Percentiles rank a stretch among this genome's conserved stretches.
Evolutionary conservation across 2,113 vertebrate genomes (phyloP).

Genomic region (Coptodon bakossiorum): DNA sequence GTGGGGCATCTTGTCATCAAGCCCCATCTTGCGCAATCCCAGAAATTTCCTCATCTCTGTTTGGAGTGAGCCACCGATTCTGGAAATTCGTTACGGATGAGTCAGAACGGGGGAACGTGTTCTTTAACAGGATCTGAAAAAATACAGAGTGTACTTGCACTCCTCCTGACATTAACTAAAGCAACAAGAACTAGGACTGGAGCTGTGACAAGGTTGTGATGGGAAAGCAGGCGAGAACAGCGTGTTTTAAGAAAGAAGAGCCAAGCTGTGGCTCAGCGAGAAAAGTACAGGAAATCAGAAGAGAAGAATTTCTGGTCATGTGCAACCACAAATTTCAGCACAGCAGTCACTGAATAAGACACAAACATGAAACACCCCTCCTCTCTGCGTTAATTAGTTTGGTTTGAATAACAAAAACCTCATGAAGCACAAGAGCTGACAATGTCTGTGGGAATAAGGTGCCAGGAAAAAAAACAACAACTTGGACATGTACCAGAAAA

Average conservation of each 20-base stretch:
- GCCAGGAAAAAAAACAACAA: conserved; percentile 14
- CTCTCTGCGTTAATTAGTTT: conserved; percentile 28
- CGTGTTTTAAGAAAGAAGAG: not conserved
- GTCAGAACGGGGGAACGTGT: not conserved
- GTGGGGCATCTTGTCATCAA: not conserved
- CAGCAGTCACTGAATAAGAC: not conserved
- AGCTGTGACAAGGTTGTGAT: not conserved
- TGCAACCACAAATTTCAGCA: not conserved
- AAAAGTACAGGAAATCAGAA: not conserved
- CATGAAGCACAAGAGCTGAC: not conserved
- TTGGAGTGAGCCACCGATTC: not conserved
- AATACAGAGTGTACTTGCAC: not conserved
- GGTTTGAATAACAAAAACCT: conserved; percentile 3
- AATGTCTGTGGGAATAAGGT: conserved; percentile 9
- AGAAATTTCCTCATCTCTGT: not conserved
- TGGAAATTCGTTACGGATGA: not conserved
- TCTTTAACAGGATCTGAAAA: not conserved
- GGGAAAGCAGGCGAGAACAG: not conserved
- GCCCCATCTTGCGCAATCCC: not conserved
- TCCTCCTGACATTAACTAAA: conserved; percentile 6
- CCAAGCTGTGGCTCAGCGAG: not conserved
- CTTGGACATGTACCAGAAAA: not conserved
- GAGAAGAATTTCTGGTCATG: not conserved
- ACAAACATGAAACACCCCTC: not conserved
- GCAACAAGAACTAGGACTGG: not conserved